phyloP scores from a whole-genome alignment of 2,888 invertebrate genomes.

The Ochropleura plecta region DNA sequence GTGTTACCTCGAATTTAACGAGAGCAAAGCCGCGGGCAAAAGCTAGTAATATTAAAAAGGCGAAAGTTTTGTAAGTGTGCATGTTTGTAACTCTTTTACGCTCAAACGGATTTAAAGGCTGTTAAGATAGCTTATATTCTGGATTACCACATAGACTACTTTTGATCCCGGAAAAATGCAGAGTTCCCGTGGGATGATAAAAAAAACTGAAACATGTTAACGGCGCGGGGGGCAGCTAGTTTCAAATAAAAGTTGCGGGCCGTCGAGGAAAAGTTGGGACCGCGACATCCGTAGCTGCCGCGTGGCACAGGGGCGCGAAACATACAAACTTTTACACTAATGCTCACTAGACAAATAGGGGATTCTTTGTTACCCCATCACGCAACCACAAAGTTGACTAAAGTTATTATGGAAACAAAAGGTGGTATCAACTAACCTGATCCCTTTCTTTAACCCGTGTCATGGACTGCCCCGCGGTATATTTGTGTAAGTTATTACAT shows the following conservation, averaged over 20 bases:
- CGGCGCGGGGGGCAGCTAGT: too few species aligned
- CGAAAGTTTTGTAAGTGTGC: too few species aligned
- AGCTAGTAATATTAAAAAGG: too few species aligned
- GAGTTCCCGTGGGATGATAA: too few species aligned
- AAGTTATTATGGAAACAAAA: conserved; percentile 69
- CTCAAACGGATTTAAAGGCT: too few species aligned
- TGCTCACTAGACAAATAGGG: conserved; percentile 75
- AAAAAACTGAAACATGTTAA: too few species aligned
- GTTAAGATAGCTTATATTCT: too few species aligned
- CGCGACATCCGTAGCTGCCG: conserved; percentile 72
- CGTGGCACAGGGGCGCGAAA: conserved; percentile 60
- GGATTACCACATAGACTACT: too few species aligned
- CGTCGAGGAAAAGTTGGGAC: conserved; percentile 64
- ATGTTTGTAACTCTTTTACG: too few species aligned
- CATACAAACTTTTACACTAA: conserved; percentile 69
- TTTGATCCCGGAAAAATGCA: too few species aligned
- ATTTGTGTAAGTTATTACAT: conserved; percentile 53
- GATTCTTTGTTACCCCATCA: conserved; percentile 76
- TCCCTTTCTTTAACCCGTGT: conserved; percentile 64
- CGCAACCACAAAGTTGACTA: conserved; percentile 74
- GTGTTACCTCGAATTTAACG: too few species aligned
- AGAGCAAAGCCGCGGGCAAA: too few species aligned
- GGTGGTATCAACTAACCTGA: conserved; percentile 62
- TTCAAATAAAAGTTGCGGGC: conserved; percentile 67
- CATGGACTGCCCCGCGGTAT: conserved; percentile 56